Evolutionary conservation across 2,888 invertebrate genomes (phyloP).

Genomic region (Diogma glabrata): DNA sequence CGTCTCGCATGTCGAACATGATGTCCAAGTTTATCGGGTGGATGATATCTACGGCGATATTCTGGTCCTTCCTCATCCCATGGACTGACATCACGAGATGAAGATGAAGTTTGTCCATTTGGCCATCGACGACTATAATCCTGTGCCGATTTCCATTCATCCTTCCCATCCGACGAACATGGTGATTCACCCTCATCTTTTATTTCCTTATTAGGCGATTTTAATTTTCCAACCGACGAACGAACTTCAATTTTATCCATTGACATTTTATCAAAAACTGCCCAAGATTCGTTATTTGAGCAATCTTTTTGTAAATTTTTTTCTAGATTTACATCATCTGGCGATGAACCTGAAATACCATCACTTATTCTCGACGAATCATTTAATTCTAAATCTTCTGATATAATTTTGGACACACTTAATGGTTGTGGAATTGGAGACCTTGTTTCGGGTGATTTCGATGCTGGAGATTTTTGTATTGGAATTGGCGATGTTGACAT

Average conservation of each 20-base stretch:
- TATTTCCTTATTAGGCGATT: conserved; percentile 17
- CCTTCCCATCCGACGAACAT: conserved; percentile 67
- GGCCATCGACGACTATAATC: conserved; percentile 41
- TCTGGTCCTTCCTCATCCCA: conserved; percentile 64
- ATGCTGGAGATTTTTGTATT: conserved; percentile 18
- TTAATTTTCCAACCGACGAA: background rate
- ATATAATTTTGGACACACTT: conserved; percentile 38
- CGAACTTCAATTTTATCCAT: conserved; percentile 2
- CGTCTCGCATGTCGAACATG: conserved; percentile 42
- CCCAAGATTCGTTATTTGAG: conserved; percentile 45
- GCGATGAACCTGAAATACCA: background rate
- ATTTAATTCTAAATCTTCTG: conserved; percentile 20
- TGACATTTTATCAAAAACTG: conserved; percentile 42
- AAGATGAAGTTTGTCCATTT: conserved; percentile 55
- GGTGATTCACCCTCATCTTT: conserved; percentile 50
- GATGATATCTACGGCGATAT: conserved; percentile 35
- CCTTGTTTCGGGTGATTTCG: conserved; percentile 21
- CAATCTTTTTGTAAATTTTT: too few species aligned
- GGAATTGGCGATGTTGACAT: conserved; percentile 36
- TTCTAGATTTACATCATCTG: conserved; percentile 18
- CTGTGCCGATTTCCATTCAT: conserved; percentile 40
- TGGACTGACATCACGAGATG: conserved; percentile 64
- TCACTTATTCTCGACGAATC: background rate
- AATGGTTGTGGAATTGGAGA: conserved; percentile 37
- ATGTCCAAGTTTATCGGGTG: conserved; percentile 31